Percentiles rank a stretch among this genome's conserved stretches.
Conservation (phyloP, 2,113 vertebrate genomes). For the Megaceryle maxima region DNA sequence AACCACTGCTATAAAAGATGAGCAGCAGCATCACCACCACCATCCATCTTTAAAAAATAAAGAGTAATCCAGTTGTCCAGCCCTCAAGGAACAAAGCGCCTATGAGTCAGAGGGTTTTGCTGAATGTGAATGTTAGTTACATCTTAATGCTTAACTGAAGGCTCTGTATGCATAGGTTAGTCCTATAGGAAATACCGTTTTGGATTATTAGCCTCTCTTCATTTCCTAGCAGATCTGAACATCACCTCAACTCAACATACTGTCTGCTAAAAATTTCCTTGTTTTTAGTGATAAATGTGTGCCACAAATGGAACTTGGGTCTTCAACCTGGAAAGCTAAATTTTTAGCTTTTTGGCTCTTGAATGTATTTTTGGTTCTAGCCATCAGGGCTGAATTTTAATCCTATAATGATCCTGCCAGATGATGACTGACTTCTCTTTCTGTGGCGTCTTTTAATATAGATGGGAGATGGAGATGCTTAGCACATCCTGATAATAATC, state of each 20-base stretch:
- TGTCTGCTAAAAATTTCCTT: not conserved
- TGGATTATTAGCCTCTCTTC: not conserved
- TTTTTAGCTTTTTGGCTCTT: not conserved
- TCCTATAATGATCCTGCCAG: not conserved
- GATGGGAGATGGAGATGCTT: not conserved
- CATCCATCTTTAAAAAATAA: slow-evolving; percentile 62
- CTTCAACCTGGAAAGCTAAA: not conserved
- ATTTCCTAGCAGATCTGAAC: not conserved
- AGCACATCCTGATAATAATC: not conserved
- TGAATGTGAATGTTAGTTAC: slow-evolving; percentile 15
- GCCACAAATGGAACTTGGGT: not conserved
- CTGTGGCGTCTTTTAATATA: not conserved
- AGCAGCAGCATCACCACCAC: slow-evolving; percentile 30
- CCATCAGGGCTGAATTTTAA: not conserved
- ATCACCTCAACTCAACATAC: not conserved
- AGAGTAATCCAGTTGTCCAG: slow-evolving; percentile 44
- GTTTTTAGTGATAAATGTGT: not conserved
- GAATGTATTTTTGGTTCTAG: not conserved
- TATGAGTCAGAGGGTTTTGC: slow-evolving; percentile 16
- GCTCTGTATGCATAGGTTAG: not conserved
- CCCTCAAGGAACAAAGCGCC: not conserved
- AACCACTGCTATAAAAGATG: slow-evolving; percentile 55
- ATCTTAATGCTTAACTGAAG: not conserved
- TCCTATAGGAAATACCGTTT: not conserved
- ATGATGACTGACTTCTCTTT: not conserved